phyloP scores from a whole-genome alignment of 2,113 vertebrate genomes.

The Paradoxurus hermaphroditus region DNA sequence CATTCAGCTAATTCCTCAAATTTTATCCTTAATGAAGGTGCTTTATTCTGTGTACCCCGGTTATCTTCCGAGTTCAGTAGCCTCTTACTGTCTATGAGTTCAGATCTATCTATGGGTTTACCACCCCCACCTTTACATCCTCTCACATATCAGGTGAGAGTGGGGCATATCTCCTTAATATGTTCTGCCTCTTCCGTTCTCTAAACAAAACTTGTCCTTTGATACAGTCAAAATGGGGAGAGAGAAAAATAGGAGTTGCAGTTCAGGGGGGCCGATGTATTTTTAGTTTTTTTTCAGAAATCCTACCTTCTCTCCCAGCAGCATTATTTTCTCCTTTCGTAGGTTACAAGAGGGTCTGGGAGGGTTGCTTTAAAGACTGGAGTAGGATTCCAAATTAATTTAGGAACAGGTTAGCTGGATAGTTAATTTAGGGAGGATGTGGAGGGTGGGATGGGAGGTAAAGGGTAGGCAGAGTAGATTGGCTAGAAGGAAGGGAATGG shows the following conservation, averaged over 20 bases:
- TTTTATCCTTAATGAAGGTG: neutral
- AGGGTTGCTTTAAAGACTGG: neutral
- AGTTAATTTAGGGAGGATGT: slow-evolving; percentile 1
- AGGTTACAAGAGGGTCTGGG: neutral
- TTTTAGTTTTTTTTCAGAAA: neutral
- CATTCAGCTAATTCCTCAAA: neutral
- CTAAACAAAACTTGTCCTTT: neutral
- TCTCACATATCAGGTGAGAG: neutral
- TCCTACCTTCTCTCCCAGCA: neutral
- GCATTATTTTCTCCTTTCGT: neutral
- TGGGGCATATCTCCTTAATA: neutral
- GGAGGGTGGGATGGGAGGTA: neutral
- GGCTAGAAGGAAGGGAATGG: neutral
- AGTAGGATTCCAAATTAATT: neutral
- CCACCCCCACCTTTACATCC: neutral
- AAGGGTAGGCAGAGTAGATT: neutral
- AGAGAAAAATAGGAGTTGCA: neutral
- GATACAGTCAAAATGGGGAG: neutral
- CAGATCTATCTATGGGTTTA: neutral
- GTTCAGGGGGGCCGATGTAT: neutral
- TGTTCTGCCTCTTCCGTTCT: neutral
- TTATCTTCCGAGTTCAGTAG: neutral
- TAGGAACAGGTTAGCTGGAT: neutral
- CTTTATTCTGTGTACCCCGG: neutral
- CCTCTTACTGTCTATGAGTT: neutral